Evolutionary conservation across 2,888 invertebrate genomes (phyloP), one percentile per base, ranked within the genome.

Genomic region (Pterostichus niger): DNA sequence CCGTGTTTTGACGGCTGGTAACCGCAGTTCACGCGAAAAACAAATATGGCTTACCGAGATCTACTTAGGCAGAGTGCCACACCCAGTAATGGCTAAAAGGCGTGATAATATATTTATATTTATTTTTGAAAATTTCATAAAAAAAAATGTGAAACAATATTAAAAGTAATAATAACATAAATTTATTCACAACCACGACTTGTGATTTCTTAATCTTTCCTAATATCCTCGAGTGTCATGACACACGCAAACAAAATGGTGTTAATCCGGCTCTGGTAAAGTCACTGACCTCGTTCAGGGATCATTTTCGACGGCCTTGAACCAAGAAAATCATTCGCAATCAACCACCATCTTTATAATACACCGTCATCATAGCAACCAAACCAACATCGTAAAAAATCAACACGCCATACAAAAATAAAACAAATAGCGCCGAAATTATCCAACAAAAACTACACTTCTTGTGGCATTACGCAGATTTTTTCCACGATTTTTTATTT

Each of bases 241-340:
- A 71, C 68, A 44, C 44, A 71, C 68, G 44, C 40, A n/a, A 33
- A 31, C 64, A 64, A 64, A 64, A 64, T 64, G 59, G 64, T 46
- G 56, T 71, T 81, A 81, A 54, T 73, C 71, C 73, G 81, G 81
- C 71, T 73, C 56, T 81, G 73, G 7, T 6, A 59, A 76, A 59
- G 83, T 83, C 83, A 83, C 35, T 83, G 83, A 83, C 83, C 83
- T 68, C 64, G 49, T 52, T 77, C 83, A 83, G 77, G 83, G 83
- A 49, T 77, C 64, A 33, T 64, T 83, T 76, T 83, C 77, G 17
- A 61, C 33, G 77, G 15, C 83, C 83, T 83, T 83, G 83, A 83
- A 83, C 82, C 75, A 24, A 52, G 35, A 76, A 61, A 73, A 71
- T 40, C 44, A 71, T 64, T 68, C 49, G 52, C 81, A 71, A 81